phyloP scores from a whole-genome alignment of 2,113 vertebrate genomes.

The Centropus bengalensis region DNA sequence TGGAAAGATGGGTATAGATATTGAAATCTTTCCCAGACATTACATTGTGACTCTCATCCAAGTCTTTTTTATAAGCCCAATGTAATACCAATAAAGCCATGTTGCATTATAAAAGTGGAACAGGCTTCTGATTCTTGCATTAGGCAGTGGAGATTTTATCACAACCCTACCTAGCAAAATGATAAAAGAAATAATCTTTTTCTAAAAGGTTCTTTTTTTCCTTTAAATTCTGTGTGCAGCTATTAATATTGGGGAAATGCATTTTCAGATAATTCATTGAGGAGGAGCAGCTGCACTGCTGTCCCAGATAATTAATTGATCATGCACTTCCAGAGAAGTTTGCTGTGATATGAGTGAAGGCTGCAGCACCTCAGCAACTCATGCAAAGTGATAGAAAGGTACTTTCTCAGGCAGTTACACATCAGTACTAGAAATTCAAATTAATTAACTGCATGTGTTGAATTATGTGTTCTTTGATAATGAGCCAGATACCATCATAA shows the following conservation, averaged over 20 bases:
- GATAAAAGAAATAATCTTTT: neutral
- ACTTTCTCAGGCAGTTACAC: neutral
- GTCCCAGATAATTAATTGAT: neutral
- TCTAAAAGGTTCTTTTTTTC: neutral
- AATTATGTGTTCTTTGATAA: neutral
- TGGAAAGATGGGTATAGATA: neutral
- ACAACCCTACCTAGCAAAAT: neutral
- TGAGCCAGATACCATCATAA: neutral
- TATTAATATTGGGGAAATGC: neutral
- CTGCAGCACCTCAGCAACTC: neutral
- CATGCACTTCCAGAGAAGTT: neutral
- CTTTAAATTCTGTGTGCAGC: neutral
- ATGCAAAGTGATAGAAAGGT: neutral
- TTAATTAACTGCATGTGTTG: neutral
- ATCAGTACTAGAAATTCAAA: neutral
- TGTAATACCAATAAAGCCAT: neutral
- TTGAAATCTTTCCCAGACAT: neutral
- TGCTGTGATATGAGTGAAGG: neutral
- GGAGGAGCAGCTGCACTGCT: conserved; percentile 18
- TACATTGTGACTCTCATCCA: neutral
- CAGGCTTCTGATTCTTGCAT: neutral
- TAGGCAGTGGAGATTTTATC: neutral
- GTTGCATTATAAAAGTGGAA: neutral
- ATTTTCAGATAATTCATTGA: neutral
- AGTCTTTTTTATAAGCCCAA: neutral